Evolutionary conservation across 2,113 vertebrate genomes (phyloP).

Genomic region (Malurus melanocephalus): DNA sequence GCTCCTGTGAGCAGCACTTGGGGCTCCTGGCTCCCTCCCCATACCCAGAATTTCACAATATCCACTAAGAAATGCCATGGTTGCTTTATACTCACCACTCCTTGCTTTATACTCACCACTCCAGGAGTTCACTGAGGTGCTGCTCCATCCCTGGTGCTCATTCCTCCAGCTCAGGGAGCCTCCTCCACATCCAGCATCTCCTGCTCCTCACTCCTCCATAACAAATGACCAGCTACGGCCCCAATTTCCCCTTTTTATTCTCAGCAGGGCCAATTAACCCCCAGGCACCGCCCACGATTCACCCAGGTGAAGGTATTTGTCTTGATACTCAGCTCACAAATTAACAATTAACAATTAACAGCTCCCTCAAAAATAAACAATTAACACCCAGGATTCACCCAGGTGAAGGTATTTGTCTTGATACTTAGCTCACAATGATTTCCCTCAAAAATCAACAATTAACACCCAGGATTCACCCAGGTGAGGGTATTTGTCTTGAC

Average conservation of each 20-base stretch:
- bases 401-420: too few relatives aligned
- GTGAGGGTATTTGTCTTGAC: neutral
- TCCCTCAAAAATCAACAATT: too few relatives aligned
- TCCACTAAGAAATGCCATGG: rapidly evolving
- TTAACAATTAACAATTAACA: too few relatives aligned
- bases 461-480: neutral
- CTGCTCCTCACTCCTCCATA: neutral
- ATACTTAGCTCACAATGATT: too few relatives aligned
- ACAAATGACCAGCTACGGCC: neutral
- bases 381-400: too few relatives aligned
- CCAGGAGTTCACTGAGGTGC: too few relatives aligned
- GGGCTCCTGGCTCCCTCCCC: rapidly evolving
- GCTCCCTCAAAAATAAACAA: too few relatives aligned
- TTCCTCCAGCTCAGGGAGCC: neutral
- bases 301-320: too few relatives aligned
- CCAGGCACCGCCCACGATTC: neutral
- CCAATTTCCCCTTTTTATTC: neutral
- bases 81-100: neutral
- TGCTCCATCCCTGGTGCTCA: rapidly evolving
- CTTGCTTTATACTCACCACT: neutral
- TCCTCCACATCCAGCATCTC: neutral
- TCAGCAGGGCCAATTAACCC: neutral
- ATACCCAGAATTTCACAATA: neutral
- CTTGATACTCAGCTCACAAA: too few relatives aligned
- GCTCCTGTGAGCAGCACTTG: neutral